Conservation (phyloP, 2,888 invertebrate species). For the Trypoxylon attenuatum region DNA sequence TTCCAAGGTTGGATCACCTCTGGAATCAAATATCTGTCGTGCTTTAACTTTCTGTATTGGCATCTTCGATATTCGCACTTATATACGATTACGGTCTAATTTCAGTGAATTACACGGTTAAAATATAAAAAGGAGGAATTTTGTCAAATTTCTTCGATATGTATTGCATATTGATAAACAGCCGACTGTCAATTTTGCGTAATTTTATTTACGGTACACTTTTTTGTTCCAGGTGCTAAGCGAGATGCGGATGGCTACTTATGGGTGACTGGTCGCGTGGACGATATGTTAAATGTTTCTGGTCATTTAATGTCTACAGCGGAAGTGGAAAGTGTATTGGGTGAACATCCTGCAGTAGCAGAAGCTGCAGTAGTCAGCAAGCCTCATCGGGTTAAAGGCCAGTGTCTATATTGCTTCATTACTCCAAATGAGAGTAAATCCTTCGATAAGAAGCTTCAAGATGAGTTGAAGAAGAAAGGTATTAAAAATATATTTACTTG, state of each 20-base stretch:
- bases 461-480: conserved; percentile 82
- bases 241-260: conserved; percentile 95
- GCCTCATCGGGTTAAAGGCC: conserved; percentile 96
- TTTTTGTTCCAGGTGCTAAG: conserved; percentile 87
- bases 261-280: conserved; percentile 97
- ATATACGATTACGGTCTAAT: background rate
- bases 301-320: conserved; percentile 98
- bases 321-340: conserved; percentile 90
- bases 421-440: conserved; percentile 87
- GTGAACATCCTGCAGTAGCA: conserved; percentile 86
- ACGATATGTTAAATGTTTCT: conserved; percentile 99
- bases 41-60: conserved; percentile 79
- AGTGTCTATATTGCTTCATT: conserved; percentile 97
- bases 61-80: conserved; percentile 70
- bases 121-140: too few relatives aligned
- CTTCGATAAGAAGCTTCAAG: conserved; percentile 83
- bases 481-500: conserved; percentile 1
- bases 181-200: too few relatives aligned
- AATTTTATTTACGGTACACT: too few relatives aligned
- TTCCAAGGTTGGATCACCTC: conserved; percentile 83
- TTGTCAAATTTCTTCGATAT: background rate
- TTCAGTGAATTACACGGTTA: too few relatives aligned
- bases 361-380: conserved; percentile 98
- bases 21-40: conserved; percentile 82
- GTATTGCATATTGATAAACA: background rate